Base-by-base conservation (phyloP, 2,888 invertebrate genomes). In the Melieria picta region DNA sequence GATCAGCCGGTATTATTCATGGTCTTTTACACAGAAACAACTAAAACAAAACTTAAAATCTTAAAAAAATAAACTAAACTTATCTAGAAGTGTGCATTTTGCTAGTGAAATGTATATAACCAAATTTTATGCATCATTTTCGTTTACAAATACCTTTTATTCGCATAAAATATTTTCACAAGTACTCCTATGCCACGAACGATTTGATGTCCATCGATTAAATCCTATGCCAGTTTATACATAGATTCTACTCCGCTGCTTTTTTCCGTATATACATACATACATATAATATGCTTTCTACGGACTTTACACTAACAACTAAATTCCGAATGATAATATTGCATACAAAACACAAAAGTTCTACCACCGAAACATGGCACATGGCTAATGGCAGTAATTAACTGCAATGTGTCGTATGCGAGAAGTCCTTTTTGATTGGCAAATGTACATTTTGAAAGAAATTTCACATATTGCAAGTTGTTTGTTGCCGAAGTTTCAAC, bases 1-100 rank as follows among this genome's bases (percentile, higher is more conserved):
- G 92, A 92, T 91, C 92, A 93, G 91, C 93, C 93, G 93, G 93
- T 94, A 94, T 92, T 92, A 91, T 47, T 9, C n/a, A 55, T 56
- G 47, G n/a, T 11, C 52, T 46, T 52, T 52, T n/a, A 56, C 46
- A 48, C 7, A 62, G 46, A 46, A 61, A 43, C 46, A 7, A 46
- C 30, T 30, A 30, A 30, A 30, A 30, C 30, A 30, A 30, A 30
- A 30, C 30, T 30, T 30, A 30, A 30, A 30, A 1, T 30, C 2
- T 30, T 30, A n/a, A 13, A 46, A 65, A 47, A 11, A 57, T 43
- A 42, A n/a, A 58, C 61, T 7, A 56, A 55, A 72, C 56, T 61
- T 70, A 68, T 62, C 56, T 72, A 60, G 57, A 64, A 68, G 61
- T 71, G 74, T 66, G 75, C 74, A 78, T 75, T 74, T 76, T 78